Base-by-base conservation (phyloP, 2,113 vertebrate genomes). In the Myxocyprinus asiaticus region DNA sequence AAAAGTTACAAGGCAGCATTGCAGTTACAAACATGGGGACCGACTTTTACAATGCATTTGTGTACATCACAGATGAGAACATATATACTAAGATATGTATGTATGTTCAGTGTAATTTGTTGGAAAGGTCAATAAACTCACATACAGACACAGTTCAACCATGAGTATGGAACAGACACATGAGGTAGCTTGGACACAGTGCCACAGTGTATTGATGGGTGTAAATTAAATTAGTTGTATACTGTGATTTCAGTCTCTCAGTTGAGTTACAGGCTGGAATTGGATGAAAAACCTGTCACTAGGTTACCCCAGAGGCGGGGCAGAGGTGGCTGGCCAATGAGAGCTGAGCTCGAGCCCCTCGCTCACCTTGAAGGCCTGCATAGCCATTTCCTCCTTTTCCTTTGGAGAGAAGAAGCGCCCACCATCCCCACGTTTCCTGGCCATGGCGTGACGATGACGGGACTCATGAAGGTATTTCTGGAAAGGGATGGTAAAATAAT, bases 391-490 rank as follows among this genome's bases (percentile, higher is more conserved):
- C 73, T 99, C 98, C 73, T 97, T 98, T 75, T 98, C 97, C 83
- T 98, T 98, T 4, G 96, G 97, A 51, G 98, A 98, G 89, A 97
- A 99, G 91, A 99, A 99, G 2, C 97, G 94, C 0, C 98, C 98
- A 0, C 97, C 98, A 81, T 99, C 97, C 45, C 98, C 97, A 0
- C 97, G 90, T 59, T 99, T 99, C 65, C 97, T 90, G 82, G 97
- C 96, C 98, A 99, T 99, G 48, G 98, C 98, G 12, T 99, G 97
- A 42, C 96, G 94, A 72, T 99, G 97, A 66, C 98, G 94, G 7
- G 97, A 99, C 78, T 99, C 98, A 0, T 98, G 98, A 5, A 99
- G 88, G 78, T 99, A 99, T 97, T 99, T 99, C 97, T 99, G 88
- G 22, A 33, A 2, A 17, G 7, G 53, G 0, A 56, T 6, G 3